Base-by-base conservation (phyloP, 2,113 vertebrate genomes). In the Gallinago media region DNA sequence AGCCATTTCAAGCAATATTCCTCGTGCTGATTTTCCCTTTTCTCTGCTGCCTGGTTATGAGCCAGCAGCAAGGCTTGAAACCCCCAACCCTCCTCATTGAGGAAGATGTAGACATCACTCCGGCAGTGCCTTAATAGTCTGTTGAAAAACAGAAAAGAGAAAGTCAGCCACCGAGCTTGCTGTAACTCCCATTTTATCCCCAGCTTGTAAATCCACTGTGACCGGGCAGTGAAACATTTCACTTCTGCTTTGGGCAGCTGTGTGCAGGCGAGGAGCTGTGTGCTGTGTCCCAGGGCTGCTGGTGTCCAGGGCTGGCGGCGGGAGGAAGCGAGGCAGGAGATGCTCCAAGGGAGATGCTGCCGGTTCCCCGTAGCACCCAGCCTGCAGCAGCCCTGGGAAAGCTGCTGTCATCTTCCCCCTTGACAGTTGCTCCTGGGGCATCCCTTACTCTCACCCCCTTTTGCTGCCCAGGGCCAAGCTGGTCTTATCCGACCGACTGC, bases 11-110 rank as follows among this genome's bases (percentile, higher is more conserved):
- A 89, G 84, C 73, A 84, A 72, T 56, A 67, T 88, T 92, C 70
- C 62, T 94, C 26, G 52, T 89, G 80, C 38, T 84, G 71, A 91
- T 96, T 92, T 92, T 91, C 65, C 77, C 77, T 96, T 89, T 94
- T 82, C 80, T 95, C 75, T 67, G 92, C 89, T 31, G 76, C 73
- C 76, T 68, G 38, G 42, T 83, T 86, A 72, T 91, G 95, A 96
- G 76, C 94, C 91, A 96, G 91, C 86, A 78, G 65, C 84, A 40
- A 78, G 93, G 65, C 76, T 96, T 56, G 86, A 95, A 96, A 81
- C 76, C 94, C 83, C 70, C 89, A 91, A 84, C 93, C 91, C 91
- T 86, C 89, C 59, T 63, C 66, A 18, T 2, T 36, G 73, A 91
- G 86, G 84, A 85, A 27, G 80, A 78, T 11, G 47, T 4, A 81